Percentiles rank a stretch among this genome's conserved stretches.
Evolutionary conservation across 2,113 vertebrate genomes (phyloP).

Genomic region (Paratilapia polleni): DNA sequence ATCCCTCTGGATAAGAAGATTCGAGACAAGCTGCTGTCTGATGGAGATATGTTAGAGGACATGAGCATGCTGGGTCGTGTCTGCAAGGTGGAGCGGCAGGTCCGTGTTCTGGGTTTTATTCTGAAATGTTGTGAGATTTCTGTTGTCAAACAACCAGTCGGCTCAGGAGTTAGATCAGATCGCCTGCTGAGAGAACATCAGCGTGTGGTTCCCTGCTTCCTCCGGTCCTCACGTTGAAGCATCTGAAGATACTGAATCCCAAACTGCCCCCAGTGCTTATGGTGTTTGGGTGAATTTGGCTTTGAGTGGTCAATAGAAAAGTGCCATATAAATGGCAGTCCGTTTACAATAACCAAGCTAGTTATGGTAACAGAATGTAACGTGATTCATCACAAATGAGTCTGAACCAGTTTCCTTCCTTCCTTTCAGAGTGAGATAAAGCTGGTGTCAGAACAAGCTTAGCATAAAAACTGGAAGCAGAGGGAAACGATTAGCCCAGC

Average conservation of each 20-base stretch:
- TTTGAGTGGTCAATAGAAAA: not conserved
- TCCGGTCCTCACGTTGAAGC: not conserved
- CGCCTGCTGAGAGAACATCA: not conserved
- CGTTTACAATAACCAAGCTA: not conserved
- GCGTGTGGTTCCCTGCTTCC: not conserved
- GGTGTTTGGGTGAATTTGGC: too few species aligned
- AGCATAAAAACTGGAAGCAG: not conserved
- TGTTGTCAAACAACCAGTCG: not conserved
- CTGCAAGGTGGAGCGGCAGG: slow-evolving; percentile 98
- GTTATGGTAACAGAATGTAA: not conserved
- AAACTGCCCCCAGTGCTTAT: not conserved
- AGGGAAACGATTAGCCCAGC: not conserved
- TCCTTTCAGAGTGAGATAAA: not conserved
- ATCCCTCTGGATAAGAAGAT: slow-evolving; percentile 93
- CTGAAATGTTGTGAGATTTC: not conserved
- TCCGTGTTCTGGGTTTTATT: slow-evolving; percentile 54
- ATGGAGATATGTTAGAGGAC: slow-evolving; percentile 90
- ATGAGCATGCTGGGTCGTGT: slow-evolving; percentile 97
- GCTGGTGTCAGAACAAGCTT: not conserved
- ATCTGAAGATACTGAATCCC: not conserved
- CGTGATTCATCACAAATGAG: accelerated
- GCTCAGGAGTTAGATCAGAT: not conserved
- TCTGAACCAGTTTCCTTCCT: not conserved
- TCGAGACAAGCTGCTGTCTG: slow-evolving; percentile 90
- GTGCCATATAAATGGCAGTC: not conserved